Base-by-base conservation (phyloP, 92 coral and sea anemone genomes). In the Ricordea florida region DNA sequence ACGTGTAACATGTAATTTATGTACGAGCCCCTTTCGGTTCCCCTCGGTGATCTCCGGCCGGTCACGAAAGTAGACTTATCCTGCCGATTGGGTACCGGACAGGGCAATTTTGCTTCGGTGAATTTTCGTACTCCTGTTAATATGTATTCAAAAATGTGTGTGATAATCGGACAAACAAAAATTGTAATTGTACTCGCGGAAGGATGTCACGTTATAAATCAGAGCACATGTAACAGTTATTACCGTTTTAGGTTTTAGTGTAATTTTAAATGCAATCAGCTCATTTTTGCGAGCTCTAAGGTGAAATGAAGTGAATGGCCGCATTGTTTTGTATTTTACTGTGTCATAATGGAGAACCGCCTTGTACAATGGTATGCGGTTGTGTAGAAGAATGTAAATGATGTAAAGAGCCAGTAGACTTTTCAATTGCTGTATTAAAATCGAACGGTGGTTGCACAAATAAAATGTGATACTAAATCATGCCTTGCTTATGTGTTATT, bases 331-430 rank as follows among this genome's bases (percentile, higher is more conserved):
- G 84, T 84, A 84, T 76, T 68, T 69, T 69, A 38, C 35, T 84
- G 89, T 76, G 83, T 31, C 51, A 84, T 67, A 83, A 27, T 43
- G 68, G 38, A 35, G 68, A 48, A 25, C 75, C 78, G 40, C 88
- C 61, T 63, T 83, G 80, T 80, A 81, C 74, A 56, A 35, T 46
- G 56, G n/a, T 64, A 22, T 31, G 83, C 91, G 89, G 87, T 81
- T 58, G 78, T 88, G 87, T 90, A 90, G 86, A 90, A 79, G 96
- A 83, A 72, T 88, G 87, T 90, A 90, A 77, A 90, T 90, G 96
- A 87, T 67, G 85, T 71, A 55, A 77, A 79, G 76, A 79, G 63
- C 51, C 71, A 65, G 90, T 75, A 79, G 94, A 38, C 80, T 87
- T 83, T 87, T 81, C 74, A 91, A 91, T 73, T 87, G 90, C 82